Evolutionary conservation across 1,140 invertebrate genomes (phyloP).

Genomic region (Lucilia cuprina): DNA sequence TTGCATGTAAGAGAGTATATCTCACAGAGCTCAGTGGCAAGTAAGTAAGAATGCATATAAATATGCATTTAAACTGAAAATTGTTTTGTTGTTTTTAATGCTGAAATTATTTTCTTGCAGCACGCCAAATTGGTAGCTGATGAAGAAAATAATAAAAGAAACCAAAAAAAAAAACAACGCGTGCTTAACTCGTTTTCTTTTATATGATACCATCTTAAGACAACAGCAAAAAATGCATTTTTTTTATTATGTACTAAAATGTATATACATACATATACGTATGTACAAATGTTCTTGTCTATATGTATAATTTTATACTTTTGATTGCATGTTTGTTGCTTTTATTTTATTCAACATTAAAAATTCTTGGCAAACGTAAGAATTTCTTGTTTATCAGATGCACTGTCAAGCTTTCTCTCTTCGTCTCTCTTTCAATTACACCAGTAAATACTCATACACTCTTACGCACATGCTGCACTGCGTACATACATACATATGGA

Average conservation of each 20-base stretch:
- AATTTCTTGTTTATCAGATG: conserved; percentile 17
- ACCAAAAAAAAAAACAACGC: not conserved
- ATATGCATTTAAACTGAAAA: not conserved
- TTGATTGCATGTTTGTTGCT: not conserved
- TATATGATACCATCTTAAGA: not conserved
- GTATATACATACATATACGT: not conserved
- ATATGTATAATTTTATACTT: not conserved
- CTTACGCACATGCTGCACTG: not conserved
- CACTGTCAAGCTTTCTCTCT: not conserved
- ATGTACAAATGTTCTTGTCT: not conserved
- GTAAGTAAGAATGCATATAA: not conserved
- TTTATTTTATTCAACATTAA: not conserved
- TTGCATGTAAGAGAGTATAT: no score
- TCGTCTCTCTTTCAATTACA: no score
- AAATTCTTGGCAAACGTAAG: conserved; percentile 8
- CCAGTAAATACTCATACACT: no score
- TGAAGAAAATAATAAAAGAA: not conserved
- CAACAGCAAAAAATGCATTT: not conserved
- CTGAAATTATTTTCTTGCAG: not conserved
- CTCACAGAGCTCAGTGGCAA: not conserved
- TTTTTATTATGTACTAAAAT: not conserved
- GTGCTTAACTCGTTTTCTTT: conserved; percentile 22
- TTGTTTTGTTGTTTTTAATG: not conserved
- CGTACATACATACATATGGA: not conserved
- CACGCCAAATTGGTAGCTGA: conserved; percentile 6